Evolutionary conservation across 2,888 invertebrate genomes (phyloP).

Genomic region (Heteropelma amictum): DNA sequence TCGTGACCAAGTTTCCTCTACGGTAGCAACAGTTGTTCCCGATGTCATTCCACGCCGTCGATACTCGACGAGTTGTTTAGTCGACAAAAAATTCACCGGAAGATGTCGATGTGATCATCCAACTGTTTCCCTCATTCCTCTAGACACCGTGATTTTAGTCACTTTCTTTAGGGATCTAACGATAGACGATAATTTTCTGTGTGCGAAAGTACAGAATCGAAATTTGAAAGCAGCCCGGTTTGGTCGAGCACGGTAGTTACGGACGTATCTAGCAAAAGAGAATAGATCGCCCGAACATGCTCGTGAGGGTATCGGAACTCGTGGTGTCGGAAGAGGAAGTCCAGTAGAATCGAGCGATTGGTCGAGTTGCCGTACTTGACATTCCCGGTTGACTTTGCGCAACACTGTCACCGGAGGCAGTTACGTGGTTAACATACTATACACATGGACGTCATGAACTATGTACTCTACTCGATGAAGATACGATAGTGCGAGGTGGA

Average conservation of each 20-base stretch:
- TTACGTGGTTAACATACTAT: constrained; percentile 10
- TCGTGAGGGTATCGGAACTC: background rate
- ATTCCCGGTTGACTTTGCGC: constrained; percentile 13
- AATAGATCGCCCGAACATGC: background rate
- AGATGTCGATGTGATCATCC: too few species aligned
- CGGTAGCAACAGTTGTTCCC: too few species aligned
- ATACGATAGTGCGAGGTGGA: constrained; percentile 5
- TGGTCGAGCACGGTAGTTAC: background rate
- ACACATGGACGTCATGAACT: background rate
- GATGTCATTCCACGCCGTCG: too few species aligned
- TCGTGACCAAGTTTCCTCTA: too few species aligned
- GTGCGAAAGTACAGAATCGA: too few species aligned
- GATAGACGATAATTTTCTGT: too few species aligned
- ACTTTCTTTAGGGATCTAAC: too few species aligned
- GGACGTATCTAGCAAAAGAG: background rate
- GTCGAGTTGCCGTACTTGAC: background rate
- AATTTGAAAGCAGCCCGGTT: too few species aligned
- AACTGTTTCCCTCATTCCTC: too few species aligned
- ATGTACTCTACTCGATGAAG: background rate
- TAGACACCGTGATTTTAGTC: too few species aligned
- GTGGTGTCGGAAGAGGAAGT: constrained; percentile 14
- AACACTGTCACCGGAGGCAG: constrained; percentile 7
- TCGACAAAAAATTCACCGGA: too few species aligned
- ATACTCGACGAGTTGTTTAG: too few species aligned
- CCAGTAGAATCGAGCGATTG: constrained; percentile 25